These are phyloP conservation scores for Diabrotica virgifera DNA, from an alignment of 1,140 invertebrate genomes.

Conservation along the genomic window DNA sequence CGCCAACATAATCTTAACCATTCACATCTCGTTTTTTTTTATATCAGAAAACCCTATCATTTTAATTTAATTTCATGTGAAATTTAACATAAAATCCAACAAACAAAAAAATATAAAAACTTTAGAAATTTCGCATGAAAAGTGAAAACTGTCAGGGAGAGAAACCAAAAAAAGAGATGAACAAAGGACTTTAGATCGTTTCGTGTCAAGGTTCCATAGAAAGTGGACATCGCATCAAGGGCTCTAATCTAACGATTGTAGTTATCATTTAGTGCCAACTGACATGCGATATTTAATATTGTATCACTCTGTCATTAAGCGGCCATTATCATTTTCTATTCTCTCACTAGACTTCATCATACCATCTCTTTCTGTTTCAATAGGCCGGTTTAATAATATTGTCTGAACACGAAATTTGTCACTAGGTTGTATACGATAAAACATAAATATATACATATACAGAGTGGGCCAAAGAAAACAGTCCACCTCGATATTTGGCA, in stretches of 20 bases:
- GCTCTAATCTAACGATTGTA: conserved; percentile 17
- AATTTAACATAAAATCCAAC: too few relatives aligned
- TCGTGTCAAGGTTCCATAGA: conserved; percentile 15
- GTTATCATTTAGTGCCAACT: conserved; percentile 15
- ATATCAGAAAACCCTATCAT: too few relatives aligned
- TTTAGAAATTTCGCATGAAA: background rate
- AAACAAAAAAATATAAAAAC: too few relatives aligned
- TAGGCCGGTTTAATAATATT: background rate
- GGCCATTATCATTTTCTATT: conserved; percentile 13
- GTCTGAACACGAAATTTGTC: too few relatives aligned
- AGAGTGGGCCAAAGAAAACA: too few relatives aligned
- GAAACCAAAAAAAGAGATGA: background rate
- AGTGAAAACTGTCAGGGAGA: background rate
- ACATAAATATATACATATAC: too few relatives aligned
- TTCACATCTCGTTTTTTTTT: too few relatives aligned
- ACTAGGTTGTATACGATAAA: too few relatives aligned
- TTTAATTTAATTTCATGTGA: too few relatives aligned
- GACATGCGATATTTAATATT: conserved; percentile 20
- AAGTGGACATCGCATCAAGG: conserved; percentile 15
- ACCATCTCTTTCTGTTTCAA: background rate
- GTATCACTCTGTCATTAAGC: conserved; percentile 18
- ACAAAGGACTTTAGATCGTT: background rate
- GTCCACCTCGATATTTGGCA: too few relatives aligned
- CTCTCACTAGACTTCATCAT: background rate
- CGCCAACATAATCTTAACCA: too few relatives aligned